Percentiles rank a stretch among this genome's conserved stretches.
Evolutionary conservation across 1,140 invertebrate genomes (phyloP).

Genomic region (Cotesia typhae): DNA sequence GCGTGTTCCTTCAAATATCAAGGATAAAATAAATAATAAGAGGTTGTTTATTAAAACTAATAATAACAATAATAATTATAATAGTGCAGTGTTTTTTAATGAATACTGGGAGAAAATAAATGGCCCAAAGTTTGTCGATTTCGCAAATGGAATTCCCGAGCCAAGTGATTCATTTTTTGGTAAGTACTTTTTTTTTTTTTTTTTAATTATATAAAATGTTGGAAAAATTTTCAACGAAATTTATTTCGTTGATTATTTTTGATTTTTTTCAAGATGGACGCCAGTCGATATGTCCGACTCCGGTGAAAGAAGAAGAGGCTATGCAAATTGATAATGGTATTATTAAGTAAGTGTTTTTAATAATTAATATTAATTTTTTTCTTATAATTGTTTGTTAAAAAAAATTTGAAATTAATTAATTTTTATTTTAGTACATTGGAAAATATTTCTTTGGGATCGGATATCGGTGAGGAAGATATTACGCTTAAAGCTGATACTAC

Average conservation of each 20-base stretch:
- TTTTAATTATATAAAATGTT: neutral
- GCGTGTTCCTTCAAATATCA: neutral
- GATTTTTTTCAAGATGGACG: neutral
- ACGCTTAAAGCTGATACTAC: slow-evolving; percentile 5
- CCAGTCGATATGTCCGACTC: neutral
- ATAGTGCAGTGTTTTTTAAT: neutral
- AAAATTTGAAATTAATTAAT: too few species aligned
- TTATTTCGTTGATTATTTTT: neutral
- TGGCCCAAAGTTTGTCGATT: slow-evolving; percentile 42
- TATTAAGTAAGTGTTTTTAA: too few species aligned
- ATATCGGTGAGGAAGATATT: neutral
- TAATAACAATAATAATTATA: neutral
- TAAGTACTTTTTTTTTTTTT: slow-evolving; percentile 21
- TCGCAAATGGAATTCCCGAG: slow-evolving; percentile 18
- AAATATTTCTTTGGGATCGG: neutral
- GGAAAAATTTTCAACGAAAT: neutral
- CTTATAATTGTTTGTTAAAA: too few species aligned
- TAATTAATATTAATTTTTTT: too few species aligned
- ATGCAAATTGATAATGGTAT: too few species aligned
- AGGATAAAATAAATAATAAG: neutral
- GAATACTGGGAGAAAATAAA: slow-evolving; percentile 33
- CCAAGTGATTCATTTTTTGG: slow-evolving; percentile 40
- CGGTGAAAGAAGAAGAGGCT: neutral
- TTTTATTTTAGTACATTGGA: too few species aligned
- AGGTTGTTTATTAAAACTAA: neutral